phyloP scores from a whole-genome alignment of 2,113 vertebrate species.

The Zapornia atra region DNA sequence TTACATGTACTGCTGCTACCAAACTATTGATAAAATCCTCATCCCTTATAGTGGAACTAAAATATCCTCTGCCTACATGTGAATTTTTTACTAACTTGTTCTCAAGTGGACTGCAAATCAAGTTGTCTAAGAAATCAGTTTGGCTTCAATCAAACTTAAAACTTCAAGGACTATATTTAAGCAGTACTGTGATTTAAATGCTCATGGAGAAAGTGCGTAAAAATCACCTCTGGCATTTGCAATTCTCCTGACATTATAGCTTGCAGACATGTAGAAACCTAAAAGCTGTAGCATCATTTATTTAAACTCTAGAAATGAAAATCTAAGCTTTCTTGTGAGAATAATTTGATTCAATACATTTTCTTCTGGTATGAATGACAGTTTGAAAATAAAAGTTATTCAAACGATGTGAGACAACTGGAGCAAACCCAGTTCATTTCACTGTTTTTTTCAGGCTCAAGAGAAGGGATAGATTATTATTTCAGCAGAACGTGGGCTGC shows the following conservation, averaged over 20 bases:
- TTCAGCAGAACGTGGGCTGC: neutral
- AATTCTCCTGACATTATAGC: neutral
- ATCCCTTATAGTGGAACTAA: neutral
- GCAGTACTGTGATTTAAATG: neutral
- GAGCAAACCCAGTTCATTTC: neutral
- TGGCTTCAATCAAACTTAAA: neutral
- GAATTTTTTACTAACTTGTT: neutral
- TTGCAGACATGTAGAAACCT: neutral
- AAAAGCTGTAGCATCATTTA: neutral
- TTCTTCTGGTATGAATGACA: neutral
- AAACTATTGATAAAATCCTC: neutral
- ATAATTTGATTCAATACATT: neutral
- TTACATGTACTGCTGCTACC: neutral
- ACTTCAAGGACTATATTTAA: slow-evolving; percentile 11
- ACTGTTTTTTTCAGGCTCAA: neutral
- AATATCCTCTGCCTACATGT: neutral
- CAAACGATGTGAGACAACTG: neutral
- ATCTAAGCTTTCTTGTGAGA: neutral
- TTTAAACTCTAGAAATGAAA: neutral
- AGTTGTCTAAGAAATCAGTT: neutral
- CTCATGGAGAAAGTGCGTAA: neutral
- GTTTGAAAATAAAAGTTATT: neutral
- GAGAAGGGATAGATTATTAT: neutral
- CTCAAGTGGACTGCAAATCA: neutral
- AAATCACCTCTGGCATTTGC: neutral